Evolutionary conservation across 2,888 invertebrate genomes (phyloP).

Genomic region (Synanthedon vespiformis): DNA sequence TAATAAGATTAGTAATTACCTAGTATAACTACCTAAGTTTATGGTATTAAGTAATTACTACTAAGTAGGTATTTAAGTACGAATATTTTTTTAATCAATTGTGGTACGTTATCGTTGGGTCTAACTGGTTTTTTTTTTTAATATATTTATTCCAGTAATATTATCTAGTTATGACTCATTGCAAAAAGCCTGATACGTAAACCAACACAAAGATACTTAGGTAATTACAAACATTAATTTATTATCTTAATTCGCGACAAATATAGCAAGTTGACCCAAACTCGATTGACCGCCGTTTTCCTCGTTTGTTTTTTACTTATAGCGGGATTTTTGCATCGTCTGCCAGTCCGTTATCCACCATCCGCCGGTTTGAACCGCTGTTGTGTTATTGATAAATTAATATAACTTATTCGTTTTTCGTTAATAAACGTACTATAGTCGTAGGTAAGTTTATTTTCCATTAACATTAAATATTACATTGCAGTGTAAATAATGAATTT

Average conservation of each 20-base stretch:
- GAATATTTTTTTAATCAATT: no score
- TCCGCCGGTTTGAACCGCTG: background rate
- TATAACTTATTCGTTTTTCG: background rate
- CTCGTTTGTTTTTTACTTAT: background rate
- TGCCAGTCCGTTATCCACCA: background rate
- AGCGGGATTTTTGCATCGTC: background rate
- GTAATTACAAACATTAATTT: no score
- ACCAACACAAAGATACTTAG: no score
- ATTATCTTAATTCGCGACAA: background rate
- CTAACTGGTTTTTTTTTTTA: no score
- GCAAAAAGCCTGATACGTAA: no score
- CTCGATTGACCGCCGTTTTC: constrained; percentile 1
- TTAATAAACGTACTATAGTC: background rate
- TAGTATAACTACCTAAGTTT: no score
- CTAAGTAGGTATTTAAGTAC: no score
- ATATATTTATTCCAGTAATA: no score
- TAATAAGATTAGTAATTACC: no score
- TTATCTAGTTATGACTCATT: no score
- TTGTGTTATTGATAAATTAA: background rate
- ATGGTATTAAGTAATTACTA: no score
- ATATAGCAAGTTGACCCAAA: background rate
- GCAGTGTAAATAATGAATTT: background rate
- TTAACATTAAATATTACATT: background rate
- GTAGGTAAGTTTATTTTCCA: background rate
- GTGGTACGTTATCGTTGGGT: no score